Percentiles rank a stretch among this genome's conserved stretches.
phyloP scores from a whole-genome alignment of 2,113 vertebrate genomes.

The Microcebus griseorufus region DNA sequence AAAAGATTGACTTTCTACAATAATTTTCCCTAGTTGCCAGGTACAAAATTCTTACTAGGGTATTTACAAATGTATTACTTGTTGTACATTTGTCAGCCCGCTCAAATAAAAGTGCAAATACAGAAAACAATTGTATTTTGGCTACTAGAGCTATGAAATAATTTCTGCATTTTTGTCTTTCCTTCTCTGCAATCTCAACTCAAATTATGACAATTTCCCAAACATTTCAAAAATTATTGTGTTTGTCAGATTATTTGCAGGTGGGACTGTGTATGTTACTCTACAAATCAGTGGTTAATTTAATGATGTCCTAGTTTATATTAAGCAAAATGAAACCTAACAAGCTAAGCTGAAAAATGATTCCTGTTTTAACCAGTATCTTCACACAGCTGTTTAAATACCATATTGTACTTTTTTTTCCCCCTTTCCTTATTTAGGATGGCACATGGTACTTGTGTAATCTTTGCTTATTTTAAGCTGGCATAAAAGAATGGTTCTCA shows the following conservation, averaged over 20 bases:
- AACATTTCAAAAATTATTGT: slow-evolving; percentile 75
- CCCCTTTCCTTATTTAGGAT: slow-evolving; percentile 64
- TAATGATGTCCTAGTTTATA: slow-evolving; percentile 82
- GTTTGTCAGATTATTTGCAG: slow-evolving; percentile 83
- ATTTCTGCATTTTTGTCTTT: slow-evolving; percentile 59
- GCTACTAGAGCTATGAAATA: slow-evolving; percentile 51
- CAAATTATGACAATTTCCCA: slow-evolving; percentile 59
- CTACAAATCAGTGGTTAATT: slow-evolving; percentile 86
- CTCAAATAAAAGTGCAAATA: slow-evolving; percentile 64
- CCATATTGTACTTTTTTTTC: slow-evolving; percentile 61
- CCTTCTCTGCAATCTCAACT: slow-evolving; percentile 47
- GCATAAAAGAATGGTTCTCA: slow-evolving; percentile 51
- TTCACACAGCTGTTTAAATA: slow-evolving; percentile 73
- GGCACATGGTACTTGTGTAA: slow-evolving; percentile 65
- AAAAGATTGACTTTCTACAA: slow-evolving; percentile 8
- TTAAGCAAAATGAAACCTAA: slow-evolving; percentile 83
- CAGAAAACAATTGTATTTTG: slow-evolving; percentile 77
- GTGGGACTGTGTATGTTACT: slow-evolving; percentile 80
- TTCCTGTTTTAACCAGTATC: slow-evolving; percentile 67
- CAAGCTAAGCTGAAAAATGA: slow-evolving; percentile 75
- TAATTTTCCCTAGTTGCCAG: slow-evolving; percentile 81
- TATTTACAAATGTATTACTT: slow-evolving; percentile 58
- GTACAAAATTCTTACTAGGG: not conserved
- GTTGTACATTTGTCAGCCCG: slow-evolving; percentile 61
- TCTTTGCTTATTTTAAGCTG: slow-evolving; percentile 70